Percentiles rank a stretch among this genome's conserved stretches.
Evolutionary conservation across 2,888 invertebrate species (phyloP).

Genomic region (Standfussiana lucernea): DNA sequence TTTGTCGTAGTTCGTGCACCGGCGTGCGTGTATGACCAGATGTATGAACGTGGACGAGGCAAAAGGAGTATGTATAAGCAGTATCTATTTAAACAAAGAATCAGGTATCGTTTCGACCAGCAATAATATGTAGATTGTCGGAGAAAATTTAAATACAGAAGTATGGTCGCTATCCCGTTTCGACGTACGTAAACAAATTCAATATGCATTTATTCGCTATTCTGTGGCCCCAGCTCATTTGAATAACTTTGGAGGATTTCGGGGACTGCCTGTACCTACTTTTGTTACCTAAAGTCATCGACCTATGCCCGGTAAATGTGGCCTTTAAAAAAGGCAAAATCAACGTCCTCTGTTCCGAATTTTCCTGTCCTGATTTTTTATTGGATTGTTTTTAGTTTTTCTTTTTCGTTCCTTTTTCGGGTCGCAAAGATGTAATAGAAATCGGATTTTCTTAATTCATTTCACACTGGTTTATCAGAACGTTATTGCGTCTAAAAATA

Average conservation of each 20-base stretch:
- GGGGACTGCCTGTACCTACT: conserved; percentile 63
- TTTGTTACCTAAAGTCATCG: conserved; percentile 57
- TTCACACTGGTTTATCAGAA: background rate
- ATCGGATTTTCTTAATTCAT: conserved; percentile 25
- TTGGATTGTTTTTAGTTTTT: conserved; percentile 29
- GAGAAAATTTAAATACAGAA: conserved; percentile 85
- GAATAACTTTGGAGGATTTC: conserved; percentile 86
- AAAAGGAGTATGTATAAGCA: no score
- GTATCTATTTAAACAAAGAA: conserved; percentile 71
- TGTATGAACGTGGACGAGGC: no score
- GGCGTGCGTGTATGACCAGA: no score
- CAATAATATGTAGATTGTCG: conserved; percentile 88
- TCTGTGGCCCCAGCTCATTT: conserved; percentile 84
- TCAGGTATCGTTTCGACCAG: conserved; percentile 70
- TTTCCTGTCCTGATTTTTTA: conserved; percentile 46
- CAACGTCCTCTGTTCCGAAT: conserved; percentile 28
- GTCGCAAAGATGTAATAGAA: conserved; percentile 11
- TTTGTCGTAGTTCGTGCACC: no score
- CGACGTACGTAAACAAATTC: conserved; percentile 88
- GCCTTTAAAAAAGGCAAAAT: conserved; percentile 44
- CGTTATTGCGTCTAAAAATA: background rate
- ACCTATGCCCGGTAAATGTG: conserved; percentile 60
- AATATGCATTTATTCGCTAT: conserved; percentile 89
- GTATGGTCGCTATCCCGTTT: conserved; percentile 84
- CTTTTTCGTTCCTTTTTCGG: conserved; percentile 2